Conservation (phyloP, 2,797 vertebrate genomes). For the Danio jaintianensis region DNA sequence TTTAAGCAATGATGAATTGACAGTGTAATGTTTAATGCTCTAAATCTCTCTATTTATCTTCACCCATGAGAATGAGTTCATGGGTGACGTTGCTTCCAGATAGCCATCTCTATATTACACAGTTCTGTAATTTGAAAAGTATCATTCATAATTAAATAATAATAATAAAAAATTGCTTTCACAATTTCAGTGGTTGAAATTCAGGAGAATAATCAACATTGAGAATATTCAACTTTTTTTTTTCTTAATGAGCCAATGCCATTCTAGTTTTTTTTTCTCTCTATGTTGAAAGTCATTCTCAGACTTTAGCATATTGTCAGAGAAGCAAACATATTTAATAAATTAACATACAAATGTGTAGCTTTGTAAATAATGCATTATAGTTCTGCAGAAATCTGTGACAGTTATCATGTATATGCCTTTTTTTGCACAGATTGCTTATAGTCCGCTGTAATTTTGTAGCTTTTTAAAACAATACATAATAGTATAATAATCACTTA, state of each 20-base stretch:
- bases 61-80: background rate
- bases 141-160: background rate
- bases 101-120: background rate
- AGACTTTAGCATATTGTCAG: background rate
- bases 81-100: background rate
- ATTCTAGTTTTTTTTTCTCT: background rate
- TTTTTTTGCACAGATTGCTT: no score
- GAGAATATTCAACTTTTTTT: background rate
- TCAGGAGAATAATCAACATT: no score
- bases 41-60: background rate
- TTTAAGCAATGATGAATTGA: background rate
- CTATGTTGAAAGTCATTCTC: background rate
- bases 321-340: background rate
- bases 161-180: no score
- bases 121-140: background rate
- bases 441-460: no score
- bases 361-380: slow-evolving; percentile 4
- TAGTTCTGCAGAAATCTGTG: background rate
- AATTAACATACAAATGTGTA: background rate
- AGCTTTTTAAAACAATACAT: no score
- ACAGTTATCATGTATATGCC: no score
- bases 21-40: background rate
- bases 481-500: no score
- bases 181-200: no score
- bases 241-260: background rate